Conservation (phyloP, 2,113 vertebrate genomes). For the Erinaceus europaeus region DNA sequence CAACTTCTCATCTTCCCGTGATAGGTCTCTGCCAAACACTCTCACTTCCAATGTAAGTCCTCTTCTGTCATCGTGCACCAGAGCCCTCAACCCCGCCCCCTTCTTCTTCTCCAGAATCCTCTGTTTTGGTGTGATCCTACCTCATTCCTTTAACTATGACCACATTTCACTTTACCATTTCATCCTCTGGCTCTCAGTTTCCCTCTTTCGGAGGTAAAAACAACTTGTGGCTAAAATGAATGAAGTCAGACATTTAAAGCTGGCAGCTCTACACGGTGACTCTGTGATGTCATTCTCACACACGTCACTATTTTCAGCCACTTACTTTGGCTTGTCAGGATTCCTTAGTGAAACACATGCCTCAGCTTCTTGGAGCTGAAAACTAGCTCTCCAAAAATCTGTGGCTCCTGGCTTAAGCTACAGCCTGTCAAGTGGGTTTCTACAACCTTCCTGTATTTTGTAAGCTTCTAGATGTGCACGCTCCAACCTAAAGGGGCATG, state of each 20-base stretch:
- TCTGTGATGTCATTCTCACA: background rate
- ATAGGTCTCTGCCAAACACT: too few species aligned
- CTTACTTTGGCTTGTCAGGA: background rate
- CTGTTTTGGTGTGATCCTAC: too few species aligned
- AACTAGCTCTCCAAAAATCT: background rate
- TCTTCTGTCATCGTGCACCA: too few species aligned
- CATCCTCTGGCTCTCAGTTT: background rate
- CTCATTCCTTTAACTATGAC: too few species aligned
- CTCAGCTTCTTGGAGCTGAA: background rate
- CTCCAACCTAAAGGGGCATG: background rate
- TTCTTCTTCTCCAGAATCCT: too few species aligned
- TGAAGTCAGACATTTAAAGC: too few species aligned
- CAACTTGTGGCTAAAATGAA: background rate
- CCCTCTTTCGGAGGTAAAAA: background rate
- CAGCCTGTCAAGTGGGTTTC: background rate
- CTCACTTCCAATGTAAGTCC: too few species aligned
- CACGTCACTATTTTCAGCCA: background rate
- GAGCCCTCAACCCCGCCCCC: too few species aligned
- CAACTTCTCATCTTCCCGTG: too few species aligned
- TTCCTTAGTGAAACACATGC: background rate
- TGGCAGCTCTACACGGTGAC: rapidly evolving
- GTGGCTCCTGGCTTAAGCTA: background rate
- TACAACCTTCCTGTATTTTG: background rate
- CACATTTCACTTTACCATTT: too few species aligned
- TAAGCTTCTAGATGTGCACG: background rate